Percentiles rank a stretch among this genome's conserved stretches.
Conservation (phyloP, 2,797 vertebrate species). For the Setipinna tenuifilis region DNA sequence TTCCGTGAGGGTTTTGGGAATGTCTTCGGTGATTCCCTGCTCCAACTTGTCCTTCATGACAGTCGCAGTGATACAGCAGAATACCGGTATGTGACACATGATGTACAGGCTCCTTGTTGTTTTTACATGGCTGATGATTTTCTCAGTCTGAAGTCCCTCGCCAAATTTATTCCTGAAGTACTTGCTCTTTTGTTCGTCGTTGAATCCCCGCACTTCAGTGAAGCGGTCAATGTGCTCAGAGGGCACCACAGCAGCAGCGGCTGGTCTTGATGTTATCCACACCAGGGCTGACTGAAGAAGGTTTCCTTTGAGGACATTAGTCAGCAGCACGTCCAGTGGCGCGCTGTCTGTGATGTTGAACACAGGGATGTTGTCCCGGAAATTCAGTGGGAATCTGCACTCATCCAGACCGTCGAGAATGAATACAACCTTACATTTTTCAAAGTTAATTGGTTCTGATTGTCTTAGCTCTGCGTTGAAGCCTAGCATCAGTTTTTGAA, state of each 20-base stretch:
- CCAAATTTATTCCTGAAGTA: background rate
- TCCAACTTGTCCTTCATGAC: background rate
- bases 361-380: background rate
- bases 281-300: background rate
- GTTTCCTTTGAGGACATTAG: background rate
- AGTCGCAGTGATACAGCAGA: background rate
- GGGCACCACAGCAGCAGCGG: background rate
- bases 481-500: background rate
- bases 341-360: background rate
- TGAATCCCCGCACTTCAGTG: background rate
- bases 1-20: background rate
- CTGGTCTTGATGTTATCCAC: background rate
- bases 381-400: background rate
- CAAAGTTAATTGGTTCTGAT: no score
- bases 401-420: background rate
- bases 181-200: background rate
- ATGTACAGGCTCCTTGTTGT: background rate
- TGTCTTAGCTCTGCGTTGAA: background rate
- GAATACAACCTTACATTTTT: background rate
- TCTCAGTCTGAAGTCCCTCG: background rate
- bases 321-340: background rate
- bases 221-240: background rate
- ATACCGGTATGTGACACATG: background rate
- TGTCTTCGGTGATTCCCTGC: background rate
- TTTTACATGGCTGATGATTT: background rate